Percentiles rank a stretch among this genome's conserved stretches.
These are phyloP conservation scores for Falco columbarius DNA, from an alignment of 2,797 vertebrate genomes.

Conservation along the genomic window DNA sequence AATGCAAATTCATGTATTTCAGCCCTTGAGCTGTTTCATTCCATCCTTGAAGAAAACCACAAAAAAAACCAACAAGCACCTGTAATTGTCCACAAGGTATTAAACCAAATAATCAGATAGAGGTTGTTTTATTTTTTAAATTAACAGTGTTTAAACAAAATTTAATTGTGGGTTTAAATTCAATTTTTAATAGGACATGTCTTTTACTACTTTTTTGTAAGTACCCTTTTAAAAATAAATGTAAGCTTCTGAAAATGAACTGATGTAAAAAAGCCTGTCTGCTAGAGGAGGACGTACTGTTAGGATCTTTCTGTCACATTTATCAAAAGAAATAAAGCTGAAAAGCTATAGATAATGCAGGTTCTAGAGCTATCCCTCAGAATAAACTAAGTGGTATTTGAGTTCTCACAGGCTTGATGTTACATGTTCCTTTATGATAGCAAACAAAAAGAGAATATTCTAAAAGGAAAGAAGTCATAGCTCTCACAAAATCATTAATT, in stretches of 20 bases:
- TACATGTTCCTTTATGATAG: not conserved
- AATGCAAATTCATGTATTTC: constrained; percentile 39
- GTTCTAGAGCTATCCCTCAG: not conserved
- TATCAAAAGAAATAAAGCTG: not conserved
- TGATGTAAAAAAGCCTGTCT: not conserved
- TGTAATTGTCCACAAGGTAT: not conserved
- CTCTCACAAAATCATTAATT: not conserved
- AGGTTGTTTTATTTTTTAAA: not conserved
- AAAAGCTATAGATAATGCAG: not conserved
- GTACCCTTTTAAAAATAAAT: not conserved
- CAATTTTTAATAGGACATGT: not conserved
- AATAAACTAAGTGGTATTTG: not conserved
- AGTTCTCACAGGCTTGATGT: not conserved
- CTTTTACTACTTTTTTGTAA: not conserved
- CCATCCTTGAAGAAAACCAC: not conserved
- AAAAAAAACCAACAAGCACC: too few relatives aligned
- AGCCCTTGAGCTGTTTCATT: not conserved
- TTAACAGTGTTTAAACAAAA: not conserved
- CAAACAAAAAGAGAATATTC: not conserved
- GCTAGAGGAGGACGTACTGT: not conserved
- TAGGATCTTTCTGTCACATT: not conserved
- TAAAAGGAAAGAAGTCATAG: not conserved
- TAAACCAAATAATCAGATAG: not conserved
- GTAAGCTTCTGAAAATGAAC: not conserved
- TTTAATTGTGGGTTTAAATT: not conserved